Evolutionary conservation across 2,797 vertebrate species (phyloP).

Genomic region (Lacerta bilineata): DNA sequence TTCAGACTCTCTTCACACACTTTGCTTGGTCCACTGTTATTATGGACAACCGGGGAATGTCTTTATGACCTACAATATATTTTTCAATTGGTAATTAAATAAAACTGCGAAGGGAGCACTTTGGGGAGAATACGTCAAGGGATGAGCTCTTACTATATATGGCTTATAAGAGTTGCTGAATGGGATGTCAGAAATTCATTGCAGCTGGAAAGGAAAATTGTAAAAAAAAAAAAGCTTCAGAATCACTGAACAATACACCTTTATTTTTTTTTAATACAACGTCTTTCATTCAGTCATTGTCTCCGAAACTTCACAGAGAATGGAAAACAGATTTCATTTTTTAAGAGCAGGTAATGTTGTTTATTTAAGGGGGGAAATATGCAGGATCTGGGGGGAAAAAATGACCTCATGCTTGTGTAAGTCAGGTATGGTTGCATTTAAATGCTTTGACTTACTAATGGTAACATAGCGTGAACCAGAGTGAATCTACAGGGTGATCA

Average conservation of each 20-base stretch:
- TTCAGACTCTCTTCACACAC: background rate
- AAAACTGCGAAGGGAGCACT: conserved; percentile 42
- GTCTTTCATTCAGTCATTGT: conserved; percentile 56
- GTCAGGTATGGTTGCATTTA: conserved; percentile 47
- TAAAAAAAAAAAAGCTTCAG: conserved; percentile 36
- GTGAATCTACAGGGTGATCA: background rate
- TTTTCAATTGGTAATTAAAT: conserved; percentile 57
- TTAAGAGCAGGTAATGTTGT: conserved; percentile 71
- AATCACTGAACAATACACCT: conserved; percentile 57
- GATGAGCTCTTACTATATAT: conserved; percentile 45
- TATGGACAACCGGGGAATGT: conserved; percentile 42
- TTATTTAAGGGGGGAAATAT: conserved; percentile 64
- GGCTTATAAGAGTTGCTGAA: conserved; percentile 53
- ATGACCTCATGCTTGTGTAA: conserved; percentile 58
- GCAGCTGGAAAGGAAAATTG: conserved; percentile 70
- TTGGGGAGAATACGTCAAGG: conserved; percentile 32
- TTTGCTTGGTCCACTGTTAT: conserved; percentile 14
- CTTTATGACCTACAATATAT: conserved; percentile 37
- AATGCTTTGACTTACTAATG: conserved; percentile 49
- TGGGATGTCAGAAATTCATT: conserved; percentile 67
- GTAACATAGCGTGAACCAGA: conserved; percentile 36
- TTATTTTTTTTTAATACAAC: conserved; percentile 62
- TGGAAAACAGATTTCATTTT: conserved; percentile 72
- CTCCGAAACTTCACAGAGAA: conserved; percentile 59
- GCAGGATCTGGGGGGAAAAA: conserved; percentile 34